Conservation (phyloP, 2,797 vertebrate species). For the Myiotriccus ornatus region DNA sequence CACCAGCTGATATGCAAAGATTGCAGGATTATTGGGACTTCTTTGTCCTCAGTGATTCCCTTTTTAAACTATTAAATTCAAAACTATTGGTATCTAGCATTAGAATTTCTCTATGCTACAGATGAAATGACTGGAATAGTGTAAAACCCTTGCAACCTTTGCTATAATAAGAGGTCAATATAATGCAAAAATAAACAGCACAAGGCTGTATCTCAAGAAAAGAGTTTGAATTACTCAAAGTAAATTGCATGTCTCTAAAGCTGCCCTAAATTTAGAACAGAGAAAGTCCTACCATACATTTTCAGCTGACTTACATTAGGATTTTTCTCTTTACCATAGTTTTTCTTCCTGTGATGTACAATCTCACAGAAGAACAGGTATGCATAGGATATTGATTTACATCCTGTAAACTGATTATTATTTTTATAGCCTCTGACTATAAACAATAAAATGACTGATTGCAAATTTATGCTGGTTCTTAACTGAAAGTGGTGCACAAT, state of each 20-base stretch:
- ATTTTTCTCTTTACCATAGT: background rate
- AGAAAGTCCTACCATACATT: background rate
- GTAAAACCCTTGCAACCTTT: background rate
- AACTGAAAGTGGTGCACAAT: background rate
- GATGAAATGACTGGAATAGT: background rate
- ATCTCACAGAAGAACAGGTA: background rate
- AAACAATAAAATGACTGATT: background rate
- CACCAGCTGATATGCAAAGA: background rate
- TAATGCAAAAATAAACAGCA: background rate
- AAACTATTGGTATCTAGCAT: background rate
- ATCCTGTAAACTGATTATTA: background rate
- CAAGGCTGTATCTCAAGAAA: background rate
- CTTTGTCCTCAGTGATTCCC: background rate
- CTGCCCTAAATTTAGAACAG: background rate
- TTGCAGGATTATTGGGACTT: background rate
- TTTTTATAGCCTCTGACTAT: background rate
- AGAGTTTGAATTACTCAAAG: background rate
- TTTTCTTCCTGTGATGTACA: background rate
- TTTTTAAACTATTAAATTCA: background rate
- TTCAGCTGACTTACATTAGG: background rate
- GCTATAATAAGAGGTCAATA: background rate
- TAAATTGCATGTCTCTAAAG: background rate
- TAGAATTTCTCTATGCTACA: background rate
- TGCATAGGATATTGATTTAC: background rate
- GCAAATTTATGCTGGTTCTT: slow-evolving; percentile 5